Conservation (phyloP, 2,888 invertebrate genomes). For the Netelia virgata region DNA sequence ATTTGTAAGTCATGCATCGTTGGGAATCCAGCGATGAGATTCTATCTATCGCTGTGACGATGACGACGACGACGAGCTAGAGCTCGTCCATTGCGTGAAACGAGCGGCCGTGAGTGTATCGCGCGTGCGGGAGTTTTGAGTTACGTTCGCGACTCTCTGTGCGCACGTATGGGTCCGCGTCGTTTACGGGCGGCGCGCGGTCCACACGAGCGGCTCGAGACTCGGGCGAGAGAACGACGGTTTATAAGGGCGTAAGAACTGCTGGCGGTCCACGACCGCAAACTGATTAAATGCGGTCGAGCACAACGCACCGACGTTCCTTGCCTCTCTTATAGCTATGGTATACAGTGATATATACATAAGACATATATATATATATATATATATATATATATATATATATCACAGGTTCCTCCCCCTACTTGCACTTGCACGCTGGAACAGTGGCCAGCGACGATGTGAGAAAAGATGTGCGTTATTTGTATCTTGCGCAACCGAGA, state of each 20-base stretch:
- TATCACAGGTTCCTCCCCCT: neutral
- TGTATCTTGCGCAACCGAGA: no score
- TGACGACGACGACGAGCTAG: conserved; percentile 33
- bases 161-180: neutral
- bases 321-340: conserved; percentile 51
- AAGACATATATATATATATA: neutral
- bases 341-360: neutral
- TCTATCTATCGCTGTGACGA: neutral
- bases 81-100: conserved; percentile 68
- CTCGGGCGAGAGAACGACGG: conserved; percentile 24
- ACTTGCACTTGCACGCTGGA: conserved; percentile 8
- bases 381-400: neutral
- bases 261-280: conserved; percentile 77
- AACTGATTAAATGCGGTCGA: conserved; percentile 84
- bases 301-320: conserved; percentile 57
- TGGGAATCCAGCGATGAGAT: conserved; percentile 60
- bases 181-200: conserved; percentile 23
- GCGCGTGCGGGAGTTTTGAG: conserved; percentile 69
- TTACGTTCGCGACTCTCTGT: conserved; percentile 57
- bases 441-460: neutral
- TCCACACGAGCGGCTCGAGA: conserved; percentile 17
- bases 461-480: no score
- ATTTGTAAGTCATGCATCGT: conserved; percentile 44
- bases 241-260: conserved; percentile 62
- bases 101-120: conserved; percentile 50